These are phyloP conservation scores for Noturus placidus DNA, from an alignment of 2,113 vertebrate genomes.

Conservation along the genomic window DNA sequence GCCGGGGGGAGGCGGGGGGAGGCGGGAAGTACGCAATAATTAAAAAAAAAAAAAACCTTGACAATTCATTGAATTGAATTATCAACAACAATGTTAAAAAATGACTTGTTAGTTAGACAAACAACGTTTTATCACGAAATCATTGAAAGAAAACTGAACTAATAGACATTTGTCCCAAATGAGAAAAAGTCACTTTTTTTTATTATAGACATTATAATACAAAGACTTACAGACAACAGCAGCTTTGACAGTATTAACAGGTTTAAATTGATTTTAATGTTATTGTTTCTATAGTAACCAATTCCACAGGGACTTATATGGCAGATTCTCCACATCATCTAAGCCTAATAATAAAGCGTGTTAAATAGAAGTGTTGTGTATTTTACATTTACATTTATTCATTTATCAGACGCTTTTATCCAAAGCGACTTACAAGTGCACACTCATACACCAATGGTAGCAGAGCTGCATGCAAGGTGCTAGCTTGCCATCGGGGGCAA, in stretches of 20 bases:
- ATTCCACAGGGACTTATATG: not conserved
- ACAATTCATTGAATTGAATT: not conserved
- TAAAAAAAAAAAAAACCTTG: not conserved
- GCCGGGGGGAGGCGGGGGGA: too few species aligned
- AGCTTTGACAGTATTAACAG: not conserved
- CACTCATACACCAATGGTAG: too few species aligned
- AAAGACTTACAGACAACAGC: not conserved
- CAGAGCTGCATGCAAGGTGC: too few species aligned
- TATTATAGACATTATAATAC: not conserved
- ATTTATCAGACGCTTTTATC: too few species aligned
- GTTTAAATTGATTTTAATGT: not conserved
- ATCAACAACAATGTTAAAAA: too few species aligned
- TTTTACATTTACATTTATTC: too few species aligned
- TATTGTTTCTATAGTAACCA: not conserved
- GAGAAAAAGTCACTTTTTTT: conserved; percentile 8
- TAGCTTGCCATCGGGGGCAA: too few species aligned
- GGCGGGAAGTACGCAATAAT: not conserved
- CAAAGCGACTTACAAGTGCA: too few species aligned
- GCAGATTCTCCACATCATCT: not conserved
- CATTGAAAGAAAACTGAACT: not conserved
- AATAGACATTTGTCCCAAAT: not conserved
- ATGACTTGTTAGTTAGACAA: not conserved
- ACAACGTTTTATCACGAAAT: not conserved
- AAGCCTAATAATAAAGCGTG: not conserved
- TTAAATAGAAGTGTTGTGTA: not conserved